Evolutionary conservation across 30 jellyfish, hydroid and myxozoan genomes (phyloP).

Genomic region (Pseudorhiza aurosa): DNA sequence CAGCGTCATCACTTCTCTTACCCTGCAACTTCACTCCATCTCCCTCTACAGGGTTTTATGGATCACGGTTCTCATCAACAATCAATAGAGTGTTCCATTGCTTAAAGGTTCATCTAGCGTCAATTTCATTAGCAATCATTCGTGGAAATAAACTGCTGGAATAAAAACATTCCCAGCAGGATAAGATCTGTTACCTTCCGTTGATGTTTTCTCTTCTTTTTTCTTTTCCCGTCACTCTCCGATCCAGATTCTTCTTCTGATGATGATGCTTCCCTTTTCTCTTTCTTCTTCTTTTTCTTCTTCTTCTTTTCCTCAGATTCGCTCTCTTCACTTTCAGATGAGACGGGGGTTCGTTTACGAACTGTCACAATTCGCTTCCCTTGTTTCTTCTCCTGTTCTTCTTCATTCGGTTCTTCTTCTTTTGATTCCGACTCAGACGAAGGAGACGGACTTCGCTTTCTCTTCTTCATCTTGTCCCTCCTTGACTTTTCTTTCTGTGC

Average conservation of each 20-base stretch:
- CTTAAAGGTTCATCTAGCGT: too few relatives aligned
- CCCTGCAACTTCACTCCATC: too few relatives aligned
- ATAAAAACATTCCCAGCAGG: too few relatives aligned
- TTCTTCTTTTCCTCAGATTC: conserved; percentile 33
- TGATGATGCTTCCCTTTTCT: conserved; percentile 35
- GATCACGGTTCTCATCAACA: too few relatives aligned
- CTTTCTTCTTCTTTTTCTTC: conserved; percentile 24
- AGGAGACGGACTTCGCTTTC: conserved; percentile 27
- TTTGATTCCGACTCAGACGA: conserved; percentile 62
- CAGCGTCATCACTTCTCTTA: too few relatives aligned
- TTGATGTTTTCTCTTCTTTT: conserved; percentile 37
- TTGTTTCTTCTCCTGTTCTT: conserved; percentile 30
- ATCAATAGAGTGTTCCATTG: too few relatives aligned
- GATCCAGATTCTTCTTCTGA: conserved; percentile 62
- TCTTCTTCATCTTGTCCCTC: conserved; percentile 41
- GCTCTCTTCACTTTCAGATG: conserved; percentile 65
- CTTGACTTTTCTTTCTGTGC: not conserved
- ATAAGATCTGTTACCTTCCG: conserved; percentile 34
- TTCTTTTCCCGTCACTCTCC: conserved; percentile 46
- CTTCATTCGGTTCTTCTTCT: conserved; percentile 27
- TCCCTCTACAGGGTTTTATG: too few relatives aligned
- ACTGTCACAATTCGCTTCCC: conserved; percentile 60
- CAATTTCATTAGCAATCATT: too few relatives aligned
- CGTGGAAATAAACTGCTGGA: too few relatives aligned
- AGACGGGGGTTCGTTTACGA: conserved; percentile 46